Base-by-base conservation (phyloP, 2,797 vertebrate genomes). In the Clarias platycephalus region DNA sequence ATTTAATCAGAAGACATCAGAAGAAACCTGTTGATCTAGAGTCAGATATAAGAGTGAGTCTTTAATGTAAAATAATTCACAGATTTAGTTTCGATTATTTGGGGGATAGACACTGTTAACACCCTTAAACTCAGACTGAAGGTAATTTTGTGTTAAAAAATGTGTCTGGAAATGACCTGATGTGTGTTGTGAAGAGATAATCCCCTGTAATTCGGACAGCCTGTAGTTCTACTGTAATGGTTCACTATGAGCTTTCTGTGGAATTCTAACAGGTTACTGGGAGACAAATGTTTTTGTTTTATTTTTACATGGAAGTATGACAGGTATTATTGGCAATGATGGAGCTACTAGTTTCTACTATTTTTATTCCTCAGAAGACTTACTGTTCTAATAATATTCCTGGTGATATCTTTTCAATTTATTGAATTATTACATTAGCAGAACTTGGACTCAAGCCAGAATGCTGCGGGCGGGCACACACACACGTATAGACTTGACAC, bases 141-240 rank as follows among this genome's bases (percentile, higher is more conserved):
- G 64, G 26, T 16, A 13, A 77, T 10, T 20, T 37, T 55, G 60
- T 53, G 22, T 12, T 49, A 66, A 83, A 16, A 12, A 12, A 0
- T 71, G 31, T 74, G 64, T 66, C n/a, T 83, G 71, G 80, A 80
- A 84, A 75, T 62, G 67, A 74, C 71, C 49, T 58, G 22, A 58
- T 20, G 13, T 22, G 40, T 80, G 24, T 9, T 37, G 37, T 55
- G n/a, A 68, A 34, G 3, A 83, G 72, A 60, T 75, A 40, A 67
- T 71, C 74, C 67, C 67, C 83, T 34, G 60, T 80, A 58, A 85
- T 64, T 85, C 78, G 80, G 40, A 9, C 16, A 16, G 37, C 9
- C 28, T 16, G 31, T 15, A 34, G 53, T 22, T 37, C 18, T 28
- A 2, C 5, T 24, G 8, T 28, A 53, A n/a, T 67, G 70, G 76